Evolutionary conservation across 1,140 invertebrate genomes (phyloP), one percentile per base, ranked within the genome.

Genomic region (Drosophila tsacasi): DNA sequence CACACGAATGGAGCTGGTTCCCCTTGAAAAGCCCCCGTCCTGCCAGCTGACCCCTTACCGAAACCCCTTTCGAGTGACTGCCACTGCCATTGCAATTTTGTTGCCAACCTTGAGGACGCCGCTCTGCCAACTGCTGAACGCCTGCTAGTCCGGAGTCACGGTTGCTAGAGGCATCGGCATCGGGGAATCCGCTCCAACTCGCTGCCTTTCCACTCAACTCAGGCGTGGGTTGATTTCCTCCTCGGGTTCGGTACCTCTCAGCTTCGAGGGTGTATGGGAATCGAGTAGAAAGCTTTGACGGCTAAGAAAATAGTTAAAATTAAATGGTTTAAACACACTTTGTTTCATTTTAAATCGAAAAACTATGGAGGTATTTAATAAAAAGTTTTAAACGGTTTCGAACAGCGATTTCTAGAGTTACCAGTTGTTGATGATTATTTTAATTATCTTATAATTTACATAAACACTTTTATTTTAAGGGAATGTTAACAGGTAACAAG

Each of bases 31-130:
- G 32, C 21, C 44, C 5, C 27, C 55, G 27, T 52, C 60, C 63
- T 50, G 27, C 54, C 65, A 6, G 5, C 3, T 27, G 30, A 40
- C 21, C 44, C 65, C 47, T 15, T 62, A 1, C 12, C 21, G 12
- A 23, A 37, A 17, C 25, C 27, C 21, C 32, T 42, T 71, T 37
- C 50, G 60, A 66, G 61, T 67, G 65, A 63, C 81, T 75, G 71
- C 30, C 55, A 55, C n/a, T 42, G 40, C 46, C 46, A 49, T 42
- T 76, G 74, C 49, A 68, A 83, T 79, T 77, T 83, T 83, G 81
- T 83, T 79, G 81, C 80, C 66, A 73, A 75, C 83, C 83, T 77
- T 83, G 83, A 82, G 83, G 66, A 74, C 62, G 30, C 58, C 35
- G 35, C 55, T 57, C 32, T 69, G 44, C 35, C 61, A 44, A 32